Percentiles rank a stretch among this genome's conserved stretches.
Evolutionary conservation across 2,113 vertebrate genomes (phyloP).

Genomic region (Sapajus apella): DNA sequence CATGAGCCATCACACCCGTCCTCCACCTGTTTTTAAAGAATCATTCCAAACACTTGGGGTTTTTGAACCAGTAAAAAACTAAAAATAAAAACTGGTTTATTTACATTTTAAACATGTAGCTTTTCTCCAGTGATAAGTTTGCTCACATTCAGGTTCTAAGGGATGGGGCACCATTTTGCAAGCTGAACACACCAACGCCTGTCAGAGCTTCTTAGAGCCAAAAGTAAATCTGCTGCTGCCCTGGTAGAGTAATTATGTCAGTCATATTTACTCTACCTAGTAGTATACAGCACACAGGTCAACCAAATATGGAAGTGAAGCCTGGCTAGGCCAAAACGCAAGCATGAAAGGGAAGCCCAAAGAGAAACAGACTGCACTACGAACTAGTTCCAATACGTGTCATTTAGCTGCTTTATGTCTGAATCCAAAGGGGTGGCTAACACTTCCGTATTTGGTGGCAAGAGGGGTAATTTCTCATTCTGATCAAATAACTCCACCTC

Average conservation of each 20-base stretch:
- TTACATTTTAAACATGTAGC: slow-evolving; percentile 9
- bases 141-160: not conserved
- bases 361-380: not conserved
- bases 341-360: not conserved
- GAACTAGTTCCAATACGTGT: not conserved
- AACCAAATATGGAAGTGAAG: not conserved
- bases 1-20: too few relatives aligned
- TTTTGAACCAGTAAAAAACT: not conserved
- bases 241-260: too few relatives aligned
- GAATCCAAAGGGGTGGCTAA: not conserved
- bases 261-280: not conserved
- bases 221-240: not conserved
- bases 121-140: not conserved
- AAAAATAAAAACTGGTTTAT: slow-evolving; percentile 3
- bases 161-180: not conserved
- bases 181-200: not conserved
- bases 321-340: not conserved
- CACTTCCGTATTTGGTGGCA: not conserved
- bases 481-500: not conserved
- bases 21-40: not conserved
- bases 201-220: not conserved
- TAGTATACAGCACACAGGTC: not conserved
- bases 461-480: not conserved
- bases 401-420: not conserved
- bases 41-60: not conserved